phyloP scores from a whole-genome alignment of 1,140 invertebrate genomes.

The Elymnias hypermnestra region DNA sequence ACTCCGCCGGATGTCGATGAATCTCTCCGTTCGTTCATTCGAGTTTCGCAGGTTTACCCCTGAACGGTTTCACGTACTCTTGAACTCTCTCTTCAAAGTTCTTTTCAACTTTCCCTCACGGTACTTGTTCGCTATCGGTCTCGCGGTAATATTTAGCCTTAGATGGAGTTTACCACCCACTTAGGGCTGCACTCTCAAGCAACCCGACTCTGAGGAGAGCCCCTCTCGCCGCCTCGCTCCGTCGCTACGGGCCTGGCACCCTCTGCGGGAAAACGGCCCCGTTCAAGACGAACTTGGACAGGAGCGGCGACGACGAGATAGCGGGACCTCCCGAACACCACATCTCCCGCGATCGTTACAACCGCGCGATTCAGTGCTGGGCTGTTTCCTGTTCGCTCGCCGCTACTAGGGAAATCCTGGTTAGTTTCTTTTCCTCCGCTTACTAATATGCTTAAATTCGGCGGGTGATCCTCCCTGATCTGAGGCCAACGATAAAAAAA shows the following conservation, averaged over 20 bases:
- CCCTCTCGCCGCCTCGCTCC: constrained; percentile 28
- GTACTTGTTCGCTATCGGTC: too few relatives aligned
- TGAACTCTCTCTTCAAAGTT: too few relatives aligned
- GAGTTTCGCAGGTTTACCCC: too few relatives aligned
- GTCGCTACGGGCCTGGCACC: constrained; percentile 82
- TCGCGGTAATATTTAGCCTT: too few relatives aligned
- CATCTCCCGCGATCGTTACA: constrained; percentile 77
- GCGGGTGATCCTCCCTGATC: constrained; percentile 85
- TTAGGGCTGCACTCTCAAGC: too few relatives aligned
- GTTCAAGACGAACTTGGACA: too few relatives aligned
- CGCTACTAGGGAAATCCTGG: constrained; percentile 90
- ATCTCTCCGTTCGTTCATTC: constrained; percentile 1
- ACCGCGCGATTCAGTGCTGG: constrained; percentile 76
- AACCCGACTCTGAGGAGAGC: constrained; percentile 62
- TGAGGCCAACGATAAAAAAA: constrained; percentile 79
- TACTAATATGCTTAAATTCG: constrained; percentile 93
- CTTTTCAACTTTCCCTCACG: too few relatives aligned
- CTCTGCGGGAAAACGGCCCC: constrained; percentile 33
- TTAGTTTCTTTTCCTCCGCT: constrained; percentile 96
- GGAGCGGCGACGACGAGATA: too few relatives aligned
- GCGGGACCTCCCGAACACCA: too few relatives aligned
- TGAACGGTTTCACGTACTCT: too few relatives aligned
- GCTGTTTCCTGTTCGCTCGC: too few relatives aligned
- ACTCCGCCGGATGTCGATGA: not conserved
- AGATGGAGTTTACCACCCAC: too few relatives aligned